These are phyloP conservation scores for Caerostris extrusa DNA, from an alignment of 1,140 invertebrate species.

Conservation along the genomic window DNA sequence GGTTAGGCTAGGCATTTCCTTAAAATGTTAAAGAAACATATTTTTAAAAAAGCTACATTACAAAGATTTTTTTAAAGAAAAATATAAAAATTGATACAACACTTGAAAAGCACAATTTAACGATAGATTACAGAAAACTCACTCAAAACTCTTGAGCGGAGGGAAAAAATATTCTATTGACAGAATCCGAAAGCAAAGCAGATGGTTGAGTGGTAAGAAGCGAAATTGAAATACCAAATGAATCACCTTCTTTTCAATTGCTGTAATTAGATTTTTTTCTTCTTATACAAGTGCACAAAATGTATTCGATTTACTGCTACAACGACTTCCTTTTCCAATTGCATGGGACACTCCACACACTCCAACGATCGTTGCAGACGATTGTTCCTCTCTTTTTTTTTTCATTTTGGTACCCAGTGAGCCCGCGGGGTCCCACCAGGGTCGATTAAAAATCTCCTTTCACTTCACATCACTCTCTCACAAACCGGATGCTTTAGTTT, in stretches of 20 bases:
- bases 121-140: no score
- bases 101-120: no score
- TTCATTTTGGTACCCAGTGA: not conserved
- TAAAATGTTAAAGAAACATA: no score
- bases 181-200: not conserved
- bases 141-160: no score
- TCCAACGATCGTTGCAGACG: not conserved
- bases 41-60: no score
- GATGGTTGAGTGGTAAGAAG: not conserved
- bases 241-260: not conserved
- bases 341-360: not conserved
- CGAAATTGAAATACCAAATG: constrained; percentile 16
- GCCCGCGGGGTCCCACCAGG: not conserved
- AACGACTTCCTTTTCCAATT: not conserved
- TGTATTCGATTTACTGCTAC: not conserved
- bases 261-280: constrained; percentile 9
- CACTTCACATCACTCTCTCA: not conserved
- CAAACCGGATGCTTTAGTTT: constrained; percentile 27
- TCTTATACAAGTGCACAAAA: not conserved
- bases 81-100: no score
- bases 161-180: not conserved
- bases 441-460: not conserved
- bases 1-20: no score
- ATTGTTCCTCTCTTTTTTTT: not conserved
- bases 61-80: no score